Conservation (phyloP, 2,888 invertebrate genomes). For the Nomada ruficornis region DNA sequence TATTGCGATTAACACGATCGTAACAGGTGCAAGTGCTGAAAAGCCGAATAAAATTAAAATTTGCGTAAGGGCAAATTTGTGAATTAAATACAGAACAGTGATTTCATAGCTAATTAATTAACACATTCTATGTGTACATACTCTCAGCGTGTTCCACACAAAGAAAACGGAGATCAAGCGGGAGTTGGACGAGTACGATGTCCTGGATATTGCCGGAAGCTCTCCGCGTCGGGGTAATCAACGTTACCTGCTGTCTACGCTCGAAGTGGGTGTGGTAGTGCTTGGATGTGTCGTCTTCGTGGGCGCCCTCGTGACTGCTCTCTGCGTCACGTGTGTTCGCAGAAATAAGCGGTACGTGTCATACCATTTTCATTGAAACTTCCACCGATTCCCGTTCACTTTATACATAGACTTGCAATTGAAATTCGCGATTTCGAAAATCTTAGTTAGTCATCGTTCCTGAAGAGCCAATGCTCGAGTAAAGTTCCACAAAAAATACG, state of each 20-base stretch:
- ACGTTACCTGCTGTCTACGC: slow-evolving; percentile 87
- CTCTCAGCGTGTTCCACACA: slow-evolving; percentile 87
- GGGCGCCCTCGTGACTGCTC: slow-evolving; percentile 91
- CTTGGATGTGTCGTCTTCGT: slow-evolving; percentile 92
- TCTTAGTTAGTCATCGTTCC: too few relatives aligned
- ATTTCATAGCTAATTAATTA: not conserved
- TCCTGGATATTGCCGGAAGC: slow-evolving; percentile 88
- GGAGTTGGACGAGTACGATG: slow-evolving; percentile 88
- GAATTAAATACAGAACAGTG: too few relatives aligned
- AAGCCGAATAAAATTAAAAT: not conserved
- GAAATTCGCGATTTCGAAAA: too few relatives aligned
- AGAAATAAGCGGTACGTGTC: slow-evolving; percentile 86
- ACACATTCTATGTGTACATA: slow-evolving; percentile 20
- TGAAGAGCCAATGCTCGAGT: too few relatives aligned
- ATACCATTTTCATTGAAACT: not conserved
- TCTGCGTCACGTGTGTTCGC: slow-evolving; percentile 91
- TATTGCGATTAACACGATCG: too few relatives aligned
- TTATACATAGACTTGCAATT: not conserved
- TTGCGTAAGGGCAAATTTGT: not conserved
- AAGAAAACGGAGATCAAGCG: slow-evolving; percentile 87
- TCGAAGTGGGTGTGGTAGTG: slow-evolving; percentile 92
- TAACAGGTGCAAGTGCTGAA: too few relatives aligned
- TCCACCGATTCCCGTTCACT: not conserved
- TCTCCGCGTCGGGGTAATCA: slow-evolving; percentile 83
- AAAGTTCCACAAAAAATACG: too few relatives aligned